Evolutionary conservation across 2,888 invertebrate species (phyloP), one percentile per base, ranked within the genome.

Genomic region (Acanthosoma haemorrhoidale): DNA sequence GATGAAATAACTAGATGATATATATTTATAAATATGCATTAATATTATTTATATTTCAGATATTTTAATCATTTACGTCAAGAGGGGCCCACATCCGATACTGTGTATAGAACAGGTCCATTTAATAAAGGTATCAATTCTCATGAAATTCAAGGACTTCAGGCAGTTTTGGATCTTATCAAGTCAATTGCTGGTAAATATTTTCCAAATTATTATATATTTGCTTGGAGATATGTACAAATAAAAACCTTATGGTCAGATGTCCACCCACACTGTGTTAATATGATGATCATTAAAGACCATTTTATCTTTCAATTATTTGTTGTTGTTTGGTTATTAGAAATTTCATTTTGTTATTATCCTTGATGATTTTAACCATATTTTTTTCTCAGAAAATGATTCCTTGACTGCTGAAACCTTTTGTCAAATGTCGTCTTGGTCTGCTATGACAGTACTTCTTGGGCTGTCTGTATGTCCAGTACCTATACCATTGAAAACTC

Each of bases 361-460:
- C n/a, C n/a, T n/a, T n/a, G n/a, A n/a, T n/a, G n/a, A n/a, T n/a
- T n/a, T n/a, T n/a, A n/a, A n/a, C n/a, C n/a, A n/a, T n/a, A n/a
- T 64, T 72, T 69, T 73, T 13, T 43, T 75, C 73, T 15, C 73
- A 77, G 77, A 85, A 1, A 83, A 90, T 78, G 94, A 94, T 81
- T 89, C 90, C 76, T 87, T 89, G 75, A 91, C 93, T 0, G 84
- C 93, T 69, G 83, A 91, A 36, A 88, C 90, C 18, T 84, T 96
- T 60, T 92, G 91, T 77, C 94, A 96, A 78, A 93, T 94, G 79
- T 87, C 92, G 34, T 90, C 88, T 75, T 96, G 95, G 94, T 87
- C 91, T 70, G 90, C 93, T 0, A 82, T 94, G 70, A 88, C 88
- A 74, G 86, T 89, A 59, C 82, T 95, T 76, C 85, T 94, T 66